Conservation (phyloP, 2,888 invertebrate genomes). For the Hypomecis atomaria region DNA sequence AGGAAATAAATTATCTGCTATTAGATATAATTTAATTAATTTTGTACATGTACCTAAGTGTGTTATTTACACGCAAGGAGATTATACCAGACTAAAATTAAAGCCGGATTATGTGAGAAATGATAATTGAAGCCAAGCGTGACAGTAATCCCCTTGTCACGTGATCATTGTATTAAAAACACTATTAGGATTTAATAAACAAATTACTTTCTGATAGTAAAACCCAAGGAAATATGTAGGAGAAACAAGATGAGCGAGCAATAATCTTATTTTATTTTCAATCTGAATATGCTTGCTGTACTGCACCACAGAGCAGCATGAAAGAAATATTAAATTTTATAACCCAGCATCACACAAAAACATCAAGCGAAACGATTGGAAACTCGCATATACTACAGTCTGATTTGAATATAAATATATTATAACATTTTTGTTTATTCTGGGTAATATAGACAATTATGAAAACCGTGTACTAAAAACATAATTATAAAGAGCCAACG, state of each 20-base stretch:
- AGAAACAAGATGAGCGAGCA: too few relatives aligned
- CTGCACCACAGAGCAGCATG: too few relatives aligned
- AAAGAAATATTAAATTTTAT: too few relatives aligned
- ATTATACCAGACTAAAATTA: constrained; percentile 1
- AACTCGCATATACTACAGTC: too few relatives aligned
- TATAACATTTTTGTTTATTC: background rate
- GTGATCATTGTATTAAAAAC: background rate
- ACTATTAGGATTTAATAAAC: too few relatives aligned
- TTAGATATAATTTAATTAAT: constrained; percentile 7
- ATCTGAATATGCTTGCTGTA: too few relatives aligned
- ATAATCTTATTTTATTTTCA: too few relatives aligned
- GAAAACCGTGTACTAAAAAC: background rate
- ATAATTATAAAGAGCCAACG: background rate
- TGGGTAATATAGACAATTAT: background rate
- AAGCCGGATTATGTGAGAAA: constrained; percentile 16
- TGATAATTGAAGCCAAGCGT: constrained; percentile 3
- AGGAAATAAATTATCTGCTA: constrained; percentile 10
- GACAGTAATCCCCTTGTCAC: constrained; percentile 10
- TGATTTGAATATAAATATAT: too few relatives aligned
- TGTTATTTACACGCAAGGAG: background rate
- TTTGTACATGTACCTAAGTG: constrained; percentile 8
- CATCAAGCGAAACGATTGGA: too few relatives aligned
- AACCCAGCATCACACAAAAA: too few relatives aligned
- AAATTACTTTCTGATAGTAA: too few relatives aligned
- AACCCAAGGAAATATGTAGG: too few relatives aligned